Conservation (phyloP, 2,797 vertebrate genomes). For the Distichodus sexfasciatus region DNA sequence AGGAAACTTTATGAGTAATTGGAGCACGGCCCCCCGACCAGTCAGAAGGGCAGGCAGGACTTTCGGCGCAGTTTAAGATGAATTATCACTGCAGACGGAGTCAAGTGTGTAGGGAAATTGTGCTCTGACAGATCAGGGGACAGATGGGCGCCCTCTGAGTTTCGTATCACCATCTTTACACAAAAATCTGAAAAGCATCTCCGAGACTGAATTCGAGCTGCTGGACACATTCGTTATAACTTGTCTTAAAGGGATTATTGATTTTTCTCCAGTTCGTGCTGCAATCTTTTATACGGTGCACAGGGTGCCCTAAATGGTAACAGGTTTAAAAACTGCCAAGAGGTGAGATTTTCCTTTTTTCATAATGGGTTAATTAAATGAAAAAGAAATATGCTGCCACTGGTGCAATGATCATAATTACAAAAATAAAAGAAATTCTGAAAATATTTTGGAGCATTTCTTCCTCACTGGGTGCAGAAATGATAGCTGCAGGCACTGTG, state of each 20-base stretch:
- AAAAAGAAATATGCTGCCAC: neutral
- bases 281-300: too few relatives aligned
- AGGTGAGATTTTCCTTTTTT: neutral
- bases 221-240: neutral
- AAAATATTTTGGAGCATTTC: conserved; percentile 1
- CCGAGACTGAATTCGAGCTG: neutral
- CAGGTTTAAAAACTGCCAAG: neutral
- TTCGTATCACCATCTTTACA: neutral
- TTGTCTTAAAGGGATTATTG: neutral
- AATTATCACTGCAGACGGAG: conserved; percentile 37
- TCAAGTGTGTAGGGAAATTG: conserved; percentile 43
- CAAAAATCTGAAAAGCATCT: neutral
- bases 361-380: neutral
- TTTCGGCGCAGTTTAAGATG: conserved; percentile 38
- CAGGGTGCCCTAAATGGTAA: neutral
- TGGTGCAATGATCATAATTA: neutral
- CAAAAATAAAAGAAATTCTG: conserved; percentile 1
- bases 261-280: too few relatives aligned
- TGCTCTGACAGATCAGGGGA: conserved; percentile 31
- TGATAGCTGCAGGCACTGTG: conserved; percentile 5
- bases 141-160: conserved; percentile 9
- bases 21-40: conserved; percentile 23
- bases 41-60: conserved; percentile 40
- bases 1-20: conserved; percentile 51
- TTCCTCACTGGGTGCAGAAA: neutral